Conservation (phyloP, 92 coral and sea anemone species). For the Zoanthus sociatus region DNA sequence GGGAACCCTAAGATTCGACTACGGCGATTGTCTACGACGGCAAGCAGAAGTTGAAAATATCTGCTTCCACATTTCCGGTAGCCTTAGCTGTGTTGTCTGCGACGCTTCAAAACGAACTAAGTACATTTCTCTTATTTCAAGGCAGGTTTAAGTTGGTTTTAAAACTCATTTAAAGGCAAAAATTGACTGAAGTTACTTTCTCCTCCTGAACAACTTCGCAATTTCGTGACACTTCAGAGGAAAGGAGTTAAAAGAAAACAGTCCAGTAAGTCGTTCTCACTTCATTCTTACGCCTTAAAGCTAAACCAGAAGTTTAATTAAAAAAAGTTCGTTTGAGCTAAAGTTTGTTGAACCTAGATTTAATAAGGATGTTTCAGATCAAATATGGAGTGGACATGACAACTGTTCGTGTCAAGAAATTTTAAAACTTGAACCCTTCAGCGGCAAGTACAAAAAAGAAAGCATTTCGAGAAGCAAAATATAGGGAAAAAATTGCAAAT, state of each 20-base stretch:
- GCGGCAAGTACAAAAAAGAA: conserved; percentile 36
- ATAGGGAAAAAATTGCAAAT: conserved; percentile 48
- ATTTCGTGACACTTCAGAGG: conserved; percentile 16
- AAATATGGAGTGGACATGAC: conserved; percentile 54
- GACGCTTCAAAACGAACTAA: too few species aligned
- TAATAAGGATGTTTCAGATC: conserved; percentile 37
- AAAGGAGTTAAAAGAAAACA: conserved; percentile 34
- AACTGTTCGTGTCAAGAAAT: neutral
- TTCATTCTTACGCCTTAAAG: conserved; percentile 29
- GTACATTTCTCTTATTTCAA: conserved; percentile 26
- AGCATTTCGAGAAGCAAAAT: conserved; percentile 54
- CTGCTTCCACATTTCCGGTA: too few species aligned
- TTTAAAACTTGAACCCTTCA: conserved; percentile 50
- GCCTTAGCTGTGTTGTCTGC: too few species aligned
- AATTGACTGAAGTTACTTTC: conserved; percentile 36
- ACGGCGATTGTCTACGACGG: too few species aligned
- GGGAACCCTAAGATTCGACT: too few species aligned
- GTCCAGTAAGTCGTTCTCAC: conserved; percentile 37
- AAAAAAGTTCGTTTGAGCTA: conserved; percentile 28
- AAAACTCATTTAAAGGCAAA: conserved; percentile 41
- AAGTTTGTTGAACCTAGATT: conserved; percentile 3
- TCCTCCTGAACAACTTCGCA: conserved; percentile 45
- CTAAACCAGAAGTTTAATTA: conserved; percentile 2
- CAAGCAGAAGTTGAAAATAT: too few species aligned
- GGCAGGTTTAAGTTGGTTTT: conserved; percentile 24